Percentiles rank a stretch among this genome's conserved stretches.
Conservation (phyloP, 2,113 vertebrate genomes). For the Microcebus griseorufus region DNA sequence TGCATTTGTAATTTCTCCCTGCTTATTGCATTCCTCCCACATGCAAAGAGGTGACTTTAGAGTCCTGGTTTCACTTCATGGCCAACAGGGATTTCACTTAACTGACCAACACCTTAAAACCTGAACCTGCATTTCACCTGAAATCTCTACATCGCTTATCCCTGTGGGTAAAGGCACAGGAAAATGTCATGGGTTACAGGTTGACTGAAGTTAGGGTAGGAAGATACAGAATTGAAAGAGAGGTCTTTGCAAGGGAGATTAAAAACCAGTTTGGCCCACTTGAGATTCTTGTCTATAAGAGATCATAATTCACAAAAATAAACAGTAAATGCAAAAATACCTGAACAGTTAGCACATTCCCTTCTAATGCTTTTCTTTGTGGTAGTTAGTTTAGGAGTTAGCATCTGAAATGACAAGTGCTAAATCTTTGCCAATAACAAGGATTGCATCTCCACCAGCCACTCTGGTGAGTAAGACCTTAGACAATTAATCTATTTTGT, state of each 20-base stretch:
- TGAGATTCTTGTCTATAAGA: background rate
- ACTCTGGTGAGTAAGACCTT: slow-evolving; percentile 43
- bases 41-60: background rate
- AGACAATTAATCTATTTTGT: slow-evolving; percentile 57
- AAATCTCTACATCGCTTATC: background rate
- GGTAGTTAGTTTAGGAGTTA: slow-evolving; percentile 46
- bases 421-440: slow-evolving; percentile 48
- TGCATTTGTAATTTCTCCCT: background rate
- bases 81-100: background rate
- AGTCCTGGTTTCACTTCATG: background rate
- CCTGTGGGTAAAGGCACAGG: background rate
- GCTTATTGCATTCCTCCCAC: background rate
- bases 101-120: background rate
- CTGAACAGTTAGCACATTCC: background rate
- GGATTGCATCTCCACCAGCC: slow-evolving; percentile 50
- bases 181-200: background rate
- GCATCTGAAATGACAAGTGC: slow-evolving; percentile 32
- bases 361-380: slow-evolving; percentile 46
- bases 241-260: background rate
- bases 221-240: background rate
- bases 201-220: background rate
- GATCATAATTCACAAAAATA: slow-evolving; percentile 23
- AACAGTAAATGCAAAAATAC: slow-evolving; percentile 55
- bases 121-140: background rate
- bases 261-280: background rate